Evolutionary conservation across 2,888 invertebrate species (phyloP), one percentile per base, ranked within the genome.

Genomic region (Synergus itoensis): DNA sequence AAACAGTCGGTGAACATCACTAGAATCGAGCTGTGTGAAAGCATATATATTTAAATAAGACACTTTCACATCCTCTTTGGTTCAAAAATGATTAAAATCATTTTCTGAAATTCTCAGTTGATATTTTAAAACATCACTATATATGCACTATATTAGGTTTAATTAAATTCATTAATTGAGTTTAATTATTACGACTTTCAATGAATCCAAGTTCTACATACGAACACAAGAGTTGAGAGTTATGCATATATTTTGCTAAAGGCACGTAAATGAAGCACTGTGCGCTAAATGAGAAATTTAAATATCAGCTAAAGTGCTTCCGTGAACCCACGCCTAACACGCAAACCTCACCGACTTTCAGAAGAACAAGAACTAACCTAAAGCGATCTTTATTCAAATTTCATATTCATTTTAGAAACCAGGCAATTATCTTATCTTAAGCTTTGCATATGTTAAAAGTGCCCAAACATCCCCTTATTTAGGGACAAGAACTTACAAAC

Each of bases 341-440:
- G 67, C 67, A 48, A 69, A 43, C 67, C 21, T 43, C 43, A 36
- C 14, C 36, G 28, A 67, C 41, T 21, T 69, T 43, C 21, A 28
- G 28, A 28, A 28, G 28, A 53, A 69, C 45, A 69, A 43, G 21
- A 69, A 69, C 67, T 69, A 45, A 69, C 45, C 45, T 45, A 69
- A 69, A 45, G 67, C 28, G 45, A 69, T 69, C 67, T 69, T 69
- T 69, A 69, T 69, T 69, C 28, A 69, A 45, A 48, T 69, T 69
- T 69, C 28, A 69, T 48, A 45, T 69, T 18, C 48, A 48, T 69
- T 69, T 69, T 16, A 69, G 48, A 45, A 28, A 28, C 48, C 69
- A 69, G 8, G 69, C 16, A 48, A 48, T 69, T 69, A 69, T 69
- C 45, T 45, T 69, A 69, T 69, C 69, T 4, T 45, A 45, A 21